Conservation (phyloP, 1,140 invertebrate genomes). For the Melitaea cinxia region DNA sequence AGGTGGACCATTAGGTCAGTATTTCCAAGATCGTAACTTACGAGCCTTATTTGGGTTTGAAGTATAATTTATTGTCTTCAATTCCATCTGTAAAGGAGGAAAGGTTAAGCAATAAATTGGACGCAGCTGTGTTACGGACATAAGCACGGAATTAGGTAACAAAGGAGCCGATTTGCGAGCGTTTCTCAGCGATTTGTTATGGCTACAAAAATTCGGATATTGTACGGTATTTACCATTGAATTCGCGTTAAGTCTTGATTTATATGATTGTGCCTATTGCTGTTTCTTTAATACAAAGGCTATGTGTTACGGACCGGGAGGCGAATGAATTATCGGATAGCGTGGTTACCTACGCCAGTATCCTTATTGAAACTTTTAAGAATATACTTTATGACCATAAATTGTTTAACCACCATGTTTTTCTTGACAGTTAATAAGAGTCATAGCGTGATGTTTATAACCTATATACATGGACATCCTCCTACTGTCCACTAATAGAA, state of each 20-base stretch:
- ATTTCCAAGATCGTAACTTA: slow-evolving; percentile 72
- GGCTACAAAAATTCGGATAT: slow-evolving; percentile 51
- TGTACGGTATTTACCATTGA: slow-evolving; percentile 41
- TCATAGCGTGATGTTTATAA: too few species aligned
- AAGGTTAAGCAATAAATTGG: slow-evolving; percentile 80
- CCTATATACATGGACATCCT: too few species aligned
- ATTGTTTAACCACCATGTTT: neutral
- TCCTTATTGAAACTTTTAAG: neutral
- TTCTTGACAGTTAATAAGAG: neutral
- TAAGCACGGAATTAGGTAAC: slow-evolving; percentile 77
- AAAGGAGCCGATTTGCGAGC: slow-evolving; percentile 70
- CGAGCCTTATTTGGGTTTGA: slow-evolving; percentile 75
- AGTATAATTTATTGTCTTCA: slow-evolving; percentile 79
- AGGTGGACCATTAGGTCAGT: slow-evolving; percentile 70
- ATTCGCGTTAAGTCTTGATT: slow-evolving; percentile 30
- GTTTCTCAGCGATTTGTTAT: slow-evolving; percentile 53
- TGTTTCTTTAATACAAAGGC: slow-evolving; percentile 18
- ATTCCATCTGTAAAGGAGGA: slow-evolving; percentile 75
- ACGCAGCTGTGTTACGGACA: slow-evolving; percentile 74
- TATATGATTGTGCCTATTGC: slow-evolving; percentile 21
- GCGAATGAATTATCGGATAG: neutral
- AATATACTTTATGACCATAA: too few species aligned
- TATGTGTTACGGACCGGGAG: neutral
- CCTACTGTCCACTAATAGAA: too few species aligned
- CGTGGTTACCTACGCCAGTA: neutral